A percentile compares a stretch with the other conserved stretches of the same genome.
Evolutionary conservation across 2,888 invertebrate species (phyloP).

Genomic region (Schrankia costaestrigalis): DNA sequence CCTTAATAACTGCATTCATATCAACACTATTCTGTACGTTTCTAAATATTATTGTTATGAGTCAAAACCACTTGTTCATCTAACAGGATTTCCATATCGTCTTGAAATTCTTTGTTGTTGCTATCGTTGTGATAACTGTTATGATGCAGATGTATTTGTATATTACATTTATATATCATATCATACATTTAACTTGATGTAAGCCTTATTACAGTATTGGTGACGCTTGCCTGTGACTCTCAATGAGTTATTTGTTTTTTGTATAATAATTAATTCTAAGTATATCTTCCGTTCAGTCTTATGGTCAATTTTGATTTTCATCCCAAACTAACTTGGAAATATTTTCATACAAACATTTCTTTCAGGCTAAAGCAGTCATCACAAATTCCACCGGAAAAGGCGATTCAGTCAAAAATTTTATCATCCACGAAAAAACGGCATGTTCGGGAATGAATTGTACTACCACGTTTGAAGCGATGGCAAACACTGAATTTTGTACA

Average conservation of each 20-base stretch:
- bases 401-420: constrained; percentile 33
- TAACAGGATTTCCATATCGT: constrained; percentile 2
- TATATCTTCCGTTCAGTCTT: no score
- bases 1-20: not conserved
- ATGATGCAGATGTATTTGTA: no score
- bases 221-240: no score
- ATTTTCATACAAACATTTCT: constrained; percentile 1
- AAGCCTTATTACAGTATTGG: no score
- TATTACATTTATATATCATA: no score
- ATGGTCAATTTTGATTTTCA: no score
- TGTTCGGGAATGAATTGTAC: constrained; percentile 33
- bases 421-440: constrained; percentile 14
- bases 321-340: no score
- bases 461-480: constrained; percentile 30
- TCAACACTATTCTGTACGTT: not conserved
- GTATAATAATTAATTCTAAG: no score
- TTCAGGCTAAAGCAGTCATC: constrained; percentile 15
- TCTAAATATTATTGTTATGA: constrained; percentile 3
- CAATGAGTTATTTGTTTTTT: no score
- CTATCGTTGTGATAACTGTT: no score
- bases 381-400: constrained; percentile 45
- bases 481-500: constrained; percentile 45
- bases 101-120: constrained; percentile 5
- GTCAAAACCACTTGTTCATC: not conserved
- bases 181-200: no score